Evolutionary conservation across 2,113 vertebrate genomes (phyloP).

Genomic region (Odocoileus hemionus): DNA sequence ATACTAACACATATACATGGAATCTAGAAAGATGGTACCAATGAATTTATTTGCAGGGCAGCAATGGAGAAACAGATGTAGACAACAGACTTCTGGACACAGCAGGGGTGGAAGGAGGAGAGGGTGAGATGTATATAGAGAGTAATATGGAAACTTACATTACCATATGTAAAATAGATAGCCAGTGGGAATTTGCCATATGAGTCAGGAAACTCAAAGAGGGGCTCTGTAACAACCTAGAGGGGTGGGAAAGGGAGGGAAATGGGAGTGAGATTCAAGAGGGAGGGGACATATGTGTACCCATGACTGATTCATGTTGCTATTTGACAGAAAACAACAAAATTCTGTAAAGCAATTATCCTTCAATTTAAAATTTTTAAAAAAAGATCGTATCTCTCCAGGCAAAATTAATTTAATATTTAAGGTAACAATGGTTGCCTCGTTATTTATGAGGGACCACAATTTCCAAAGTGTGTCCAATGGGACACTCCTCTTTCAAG

Average conservation of each 20-base stretch:
- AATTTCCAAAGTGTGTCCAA: not conserved
- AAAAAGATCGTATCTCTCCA: not conserved
- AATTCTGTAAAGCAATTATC: not conserved
- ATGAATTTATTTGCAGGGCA: not conserved
- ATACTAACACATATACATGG: not conserved
- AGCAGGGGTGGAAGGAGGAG: not conserved
- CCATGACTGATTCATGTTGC: not conserved
- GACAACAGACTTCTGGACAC: not conserved
- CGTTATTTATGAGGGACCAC: not conserved
- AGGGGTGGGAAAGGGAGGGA: not conserved
- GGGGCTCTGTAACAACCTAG: not conserved
- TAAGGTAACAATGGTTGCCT: not conserved
- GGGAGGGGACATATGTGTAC: not conserved
- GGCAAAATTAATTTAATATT: not conserved
- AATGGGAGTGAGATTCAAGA: not conserved
- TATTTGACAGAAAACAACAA: not conserved
- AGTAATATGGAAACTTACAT: not conserved
- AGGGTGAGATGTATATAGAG: not conserved
- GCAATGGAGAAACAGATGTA: not conserved
- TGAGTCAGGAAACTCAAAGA: not conserved
- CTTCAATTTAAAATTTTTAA: rapidly evolving
- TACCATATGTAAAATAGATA: not conserved
- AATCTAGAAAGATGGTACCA: not conserved
- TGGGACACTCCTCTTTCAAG: not conserved
- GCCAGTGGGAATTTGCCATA: not conserved